Evolutionary conservation across 2,113 vertebrate genomes (phyloP).

Genomic region (Uria lomvia): DNA sequence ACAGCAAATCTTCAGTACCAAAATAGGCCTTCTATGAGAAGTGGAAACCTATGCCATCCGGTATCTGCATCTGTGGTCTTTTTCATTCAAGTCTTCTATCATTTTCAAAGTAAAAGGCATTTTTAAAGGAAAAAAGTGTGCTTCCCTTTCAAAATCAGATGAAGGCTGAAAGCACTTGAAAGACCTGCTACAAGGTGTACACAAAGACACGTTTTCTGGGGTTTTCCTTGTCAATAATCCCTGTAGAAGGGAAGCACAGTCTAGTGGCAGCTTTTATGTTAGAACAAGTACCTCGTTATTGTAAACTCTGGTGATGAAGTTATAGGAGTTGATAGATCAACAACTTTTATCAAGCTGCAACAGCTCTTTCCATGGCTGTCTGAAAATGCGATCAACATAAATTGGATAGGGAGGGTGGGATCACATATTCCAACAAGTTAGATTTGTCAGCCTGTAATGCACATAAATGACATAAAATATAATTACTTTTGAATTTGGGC

Average conservation of each 20-base stretch:
- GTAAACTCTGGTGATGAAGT: slow-evolving; percentile 68
- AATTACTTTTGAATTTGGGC: slow-evolving; percentile 75
- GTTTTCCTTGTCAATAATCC: slow-evolving; percentile 56
- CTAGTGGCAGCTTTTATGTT: slow-evolving; percentile 53
- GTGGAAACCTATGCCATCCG: not conserved
- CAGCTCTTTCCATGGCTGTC: slow-evolving; percentile 67
- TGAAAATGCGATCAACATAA: slow-evolving; percentile 74
- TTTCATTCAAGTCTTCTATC: slow-evolving; percentile 22
- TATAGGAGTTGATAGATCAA: slow-evolving; percentile 71
- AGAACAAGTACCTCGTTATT: slow-evolving; percentile 59
- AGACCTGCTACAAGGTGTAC: slow-evolving; percentile 50
- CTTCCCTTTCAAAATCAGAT: slow-evolving; percentile 44
- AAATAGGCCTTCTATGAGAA: slow-evolving; percentile 39
- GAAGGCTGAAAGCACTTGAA: slow-evolving; percentile 45
- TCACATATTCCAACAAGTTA: slow-evolving; percentile 75
- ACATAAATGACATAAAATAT: slow-evolving; percentile 77
- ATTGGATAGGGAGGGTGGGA: slow-evolving; percentile 69
- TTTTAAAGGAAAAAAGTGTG: slow-evolving; percentile 44
- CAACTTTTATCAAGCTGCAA: slow-evolving; percentile 73
- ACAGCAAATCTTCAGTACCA: slow-evolving; percentile 5
- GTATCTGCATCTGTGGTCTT: slow-evolving; percentile 11
- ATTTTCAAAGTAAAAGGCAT: slow-evolving; percentile 62
- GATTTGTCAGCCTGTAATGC: slow-evolving; percentile 73
- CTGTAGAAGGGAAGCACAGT: slow-evolving; percentile 59
- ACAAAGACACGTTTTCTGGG: slow-evolving; percentile 58